These are phyloP conservation scores for Neosilurus hyrtlii DNA, from an alignment of 2,797 vertebrate genomes.

Conservation along the genomic window DNA sequence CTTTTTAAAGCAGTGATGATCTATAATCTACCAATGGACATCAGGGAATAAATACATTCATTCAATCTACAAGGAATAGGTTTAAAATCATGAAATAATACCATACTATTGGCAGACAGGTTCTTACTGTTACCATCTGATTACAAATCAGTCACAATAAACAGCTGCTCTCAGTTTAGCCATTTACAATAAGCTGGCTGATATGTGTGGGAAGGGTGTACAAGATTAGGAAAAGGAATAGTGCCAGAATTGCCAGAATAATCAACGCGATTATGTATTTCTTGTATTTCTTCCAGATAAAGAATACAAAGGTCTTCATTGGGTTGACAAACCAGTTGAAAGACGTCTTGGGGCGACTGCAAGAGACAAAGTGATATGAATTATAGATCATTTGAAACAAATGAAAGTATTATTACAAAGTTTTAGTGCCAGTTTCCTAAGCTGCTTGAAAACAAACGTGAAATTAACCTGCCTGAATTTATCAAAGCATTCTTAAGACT, in stretches of 20 bases:
- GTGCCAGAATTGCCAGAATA: slow-evolving; percentile 72
- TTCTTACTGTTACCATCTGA: background rate
- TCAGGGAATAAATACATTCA: slow-evolving; percentile 10
- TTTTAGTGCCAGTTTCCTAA: background rate
- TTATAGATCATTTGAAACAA: background rate
- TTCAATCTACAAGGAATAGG: background rate
- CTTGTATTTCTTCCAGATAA: slow-evolving; percentile 90
- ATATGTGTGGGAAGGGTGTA: slow-evolving; percentile 89
- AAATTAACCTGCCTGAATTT: background rate
- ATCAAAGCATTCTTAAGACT: background rate
- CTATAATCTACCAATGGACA: background rate
- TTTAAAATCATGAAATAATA: background rate
- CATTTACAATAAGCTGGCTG: slow-evolving; percentile 80
- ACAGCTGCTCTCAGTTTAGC: slow-evolving; percentile 57
- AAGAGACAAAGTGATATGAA: background rate
- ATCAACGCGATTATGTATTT: slow-evolving; percentile 82
- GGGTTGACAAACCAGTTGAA: slow-evolving; percentile 93
- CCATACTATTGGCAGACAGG: background rate
- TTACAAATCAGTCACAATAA: slow-evolving; percentile 10
- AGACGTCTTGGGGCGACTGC: slow-evolving; percentile 85
- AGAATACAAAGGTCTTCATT: slow-evolving; percentile 88
- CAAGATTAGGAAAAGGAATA: slow-evolving; percentile 84
- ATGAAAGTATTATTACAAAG: background rate
- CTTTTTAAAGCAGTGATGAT: slow-evolving; percentile 10
- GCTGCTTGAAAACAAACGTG: background rate